phyloP scores from a whole-genome alignment of 2,888 invertebrate species.

The Platerodrilus igneus region DNA sequence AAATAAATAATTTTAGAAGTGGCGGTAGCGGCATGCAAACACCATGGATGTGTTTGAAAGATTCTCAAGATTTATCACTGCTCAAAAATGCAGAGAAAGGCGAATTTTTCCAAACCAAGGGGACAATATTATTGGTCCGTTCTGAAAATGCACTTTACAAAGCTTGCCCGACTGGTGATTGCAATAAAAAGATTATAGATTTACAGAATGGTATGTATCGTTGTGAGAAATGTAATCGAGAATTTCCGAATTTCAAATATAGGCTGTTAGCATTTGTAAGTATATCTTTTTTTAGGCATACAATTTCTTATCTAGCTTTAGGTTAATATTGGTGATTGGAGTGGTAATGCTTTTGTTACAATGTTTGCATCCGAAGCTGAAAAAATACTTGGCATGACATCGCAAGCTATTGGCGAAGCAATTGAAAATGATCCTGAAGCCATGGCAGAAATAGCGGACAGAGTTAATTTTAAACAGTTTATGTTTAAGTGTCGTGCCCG shows the following conservation, averaged over 20 bases:
- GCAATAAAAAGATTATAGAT: slow-evolving; percentile 94
- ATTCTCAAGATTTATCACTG: slow-evolving; percentile 65
- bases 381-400: slow-evolving; percentile 62
- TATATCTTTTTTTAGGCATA: slow-evolving; percentile 31
- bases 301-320: slow-evolving; percentile 45
- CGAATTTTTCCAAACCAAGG: slow-evolving; percentile 77
- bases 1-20: slow-evolving; percentile 21
- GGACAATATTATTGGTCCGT: slow-evolving; percentile 71
- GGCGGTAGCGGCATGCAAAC: slow-evolving; percentile 36
- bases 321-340: slow-evolving; percentile 83
- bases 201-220: slow-evolving; percentile 81
- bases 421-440: slow-evolving; percentile 62
- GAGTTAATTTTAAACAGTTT: slow-evolving; percentile 73
- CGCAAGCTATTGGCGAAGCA: slow-evolving; percentile 75
- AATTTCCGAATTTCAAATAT: slow-evolving; percentile 81
- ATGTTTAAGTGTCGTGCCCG: slow-evolving; percentile 83
- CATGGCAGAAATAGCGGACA: slow-evolving; percentile 65
- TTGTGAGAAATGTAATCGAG: slow-evolving; percentile 92
- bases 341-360: slow-evolving; percentile 85
- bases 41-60: slow-evolving; percentile 73
- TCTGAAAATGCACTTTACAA: slow-evolving; percentile 84
- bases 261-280: slow-evolving; percentile 75
- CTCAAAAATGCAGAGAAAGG: slow-evolving; percentile 73
- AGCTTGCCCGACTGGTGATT: slow-evolving; percentile 82
- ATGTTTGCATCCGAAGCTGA: slow-evolving; percentile 85